phyloP scores from a whole-genome alignment of 2,113 vertebrate species.

The Saccopteryx bilineata region DNA sequence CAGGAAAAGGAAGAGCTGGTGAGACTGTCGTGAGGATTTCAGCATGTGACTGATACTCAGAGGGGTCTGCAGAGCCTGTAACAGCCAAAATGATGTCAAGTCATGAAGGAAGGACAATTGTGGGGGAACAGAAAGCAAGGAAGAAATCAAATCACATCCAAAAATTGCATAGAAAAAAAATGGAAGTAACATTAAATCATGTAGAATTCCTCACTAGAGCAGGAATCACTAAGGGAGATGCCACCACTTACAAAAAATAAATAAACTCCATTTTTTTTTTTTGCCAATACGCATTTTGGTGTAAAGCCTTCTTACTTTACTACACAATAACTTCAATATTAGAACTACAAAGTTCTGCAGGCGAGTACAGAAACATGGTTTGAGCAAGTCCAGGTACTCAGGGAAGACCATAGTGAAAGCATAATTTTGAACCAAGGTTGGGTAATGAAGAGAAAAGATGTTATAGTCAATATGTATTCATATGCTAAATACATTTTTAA shows the following conservation, averaged over 20 bases:
- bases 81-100: not conserved
- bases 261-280: not conserved
- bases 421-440: not conserved
- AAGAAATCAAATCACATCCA: not conserved
- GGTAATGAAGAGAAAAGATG: not conserved
- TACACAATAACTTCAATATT: not conserved
- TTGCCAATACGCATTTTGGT: not conserved
- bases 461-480: not conserved
- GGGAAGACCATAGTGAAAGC: not conserved
- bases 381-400: not conserved
- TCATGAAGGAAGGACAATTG: not conserved
- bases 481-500: not conserved
- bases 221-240: not conserved
- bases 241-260: not conserved
- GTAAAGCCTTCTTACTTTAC: not conserved
- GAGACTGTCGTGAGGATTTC: accelerated
- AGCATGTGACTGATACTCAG: not conserved
- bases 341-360: not conserved
- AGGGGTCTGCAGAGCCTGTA: not conserved
- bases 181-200: not conserved
- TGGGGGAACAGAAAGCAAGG: not conserved
- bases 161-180: not conserved
- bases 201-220: not conserved
- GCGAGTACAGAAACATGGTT: not conserved
- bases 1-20: not conserved